Conservation (phyloP, 2,113 vertebrate species). For the Tachuris rubrigastra region DNA sequence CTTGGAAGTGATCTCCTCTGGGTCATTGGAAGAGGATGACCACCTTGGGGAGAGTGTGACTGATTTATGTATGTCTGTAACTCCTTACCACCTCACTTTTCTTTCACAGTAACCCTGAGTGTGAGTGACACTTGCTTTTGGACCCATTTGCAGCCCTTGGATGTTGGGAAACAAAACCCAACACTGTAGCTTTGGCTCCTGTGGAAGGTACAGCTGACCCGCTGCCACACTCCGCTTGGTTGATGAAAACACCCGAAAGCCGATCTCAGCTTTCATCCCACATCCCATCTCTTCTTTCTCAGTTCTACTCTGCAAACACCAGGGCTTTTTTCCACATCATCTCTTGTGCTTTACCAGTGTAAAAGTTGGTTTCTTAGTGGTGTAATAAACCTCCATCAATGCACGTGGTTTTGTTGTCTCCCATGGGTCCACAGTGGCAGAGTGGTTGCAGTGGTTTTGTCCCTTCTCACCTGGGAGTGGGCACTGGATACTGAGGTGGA, state of each 20-base stretch:
- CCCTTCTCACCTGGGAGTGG: not conserved
- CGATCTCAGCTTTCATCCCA: not conserved
- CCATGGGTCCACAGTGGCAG: not conserved
- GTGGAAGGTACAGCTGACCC: not conserved
- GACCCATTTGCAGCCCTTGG: not conserved
- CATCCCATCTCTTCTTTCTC: not conserved
- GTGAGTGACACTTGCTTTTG: not conserved
- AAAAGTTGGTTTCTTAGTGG: not conserved
- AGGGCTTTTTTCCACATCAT: not conserved
- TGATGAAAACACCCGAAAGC: not conserved
- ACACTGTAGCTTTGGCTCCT: not conserved
- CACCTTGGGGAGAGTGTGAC: not conserved
- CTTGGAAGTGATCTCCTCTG: not conserved
- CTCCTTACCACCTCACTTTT: not conserved
- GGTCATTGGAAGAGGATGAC: not conserved
- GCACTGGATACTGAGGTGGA: not conserved
- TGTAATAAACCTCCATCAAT: not conserved
- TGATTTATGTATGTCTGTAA: not conserved
- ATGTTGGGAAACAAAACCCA: not conserved
- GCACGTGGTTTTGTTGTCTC: fast-evolving
- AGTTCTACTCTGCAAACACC: not conserved
- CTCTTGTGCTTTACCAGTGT: not conserved
- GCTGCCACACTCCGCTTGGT: not conserved
- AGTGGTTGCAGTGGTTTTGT: not conserved
- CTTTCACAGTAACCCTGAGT: not conserved